Evolutionary conservation across 2,797 vertebrate genomes (phyloP).

Genomic region (Cynodonichthys magdalenae): DNA sequence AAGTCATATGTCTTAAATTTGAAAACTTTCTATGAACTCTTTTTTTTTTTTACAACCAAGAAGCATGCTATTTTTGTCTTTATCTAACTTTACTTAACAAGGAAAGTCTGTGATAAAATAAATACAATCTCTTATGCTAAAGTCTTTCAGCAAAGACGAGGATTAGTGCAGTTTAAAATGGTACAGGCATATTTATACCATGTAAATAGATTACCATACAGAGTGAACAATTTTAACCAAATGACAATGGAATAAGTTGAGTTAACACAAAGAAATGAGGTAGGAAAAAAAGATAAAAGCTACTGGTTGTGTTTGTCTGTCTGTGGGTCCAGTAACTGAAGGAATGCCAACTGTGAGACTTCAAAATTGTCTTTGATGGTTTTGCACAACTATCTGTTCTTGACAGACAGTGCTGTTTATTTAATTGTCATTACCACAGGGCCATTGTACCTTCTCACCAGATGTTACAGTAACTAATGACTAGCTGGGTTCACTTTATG

Average conservation of each 20-base stretch:
- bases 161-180: background rate
- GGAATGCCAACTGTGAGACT: conserved; percentile 46
- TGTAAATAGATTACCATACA: background rate
- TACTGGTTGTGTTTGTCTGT: conserved; percentile 1
- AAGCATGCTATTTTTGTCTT: background rate
- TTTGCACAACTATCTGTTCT: conserved; percentile 52
- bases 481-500: conserved; percentile 81
- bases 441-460: conserved; percentile 76
- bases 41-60: too few relatives aligned
- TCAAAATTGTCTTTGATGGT: conserved; percentile 60
- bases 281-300: conserved; percentile 4
- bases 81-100: background rate
- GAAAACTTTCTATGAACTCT: too few relatives aligned
- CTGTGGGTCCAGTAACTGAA: conserved; percentile 25
- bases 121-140: background rate
- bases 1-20: too few relatives aligned
- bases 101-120: background rate
- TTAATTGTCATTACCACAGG: conserved; percentile 81
- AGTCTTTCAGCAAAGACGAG: background rate
- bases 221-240: background rate
- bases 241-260: conserved; percentile 40
- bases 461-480: conserved; percentile 86
- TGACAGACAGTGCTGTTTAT: conserved; percentile 74
- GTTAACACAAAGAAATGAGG: conserved; percentile 33
- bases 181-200: background rate